These are phyloP conservation scores for Ecdyonurus torrentis DNA, from an alignment of 2,888 invertebrate species.

Conservation along the genomic window DNA sequence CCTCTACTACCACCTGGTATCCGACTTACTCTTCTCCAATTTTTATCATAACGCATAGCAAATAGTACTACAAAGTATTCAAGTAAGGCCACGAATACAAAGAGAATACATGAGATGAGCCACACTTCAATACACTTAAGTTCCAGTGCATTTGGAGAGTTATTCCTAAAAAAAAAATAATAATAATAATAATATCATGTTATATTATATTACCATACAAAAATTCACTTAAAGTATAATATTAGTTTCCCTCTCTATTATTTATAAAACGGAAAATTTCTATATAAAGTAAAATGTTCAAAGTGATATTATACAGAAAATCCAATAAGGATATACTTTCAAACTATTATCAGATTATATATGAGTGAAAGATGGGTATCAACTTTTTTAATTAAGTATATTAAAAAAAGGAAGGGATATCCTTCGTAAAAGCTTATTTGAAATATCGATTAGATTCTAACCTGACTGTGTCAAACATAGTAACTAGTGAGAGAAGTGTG, in stretches of 20 bases:
- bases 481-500: constrained; percentile 41
- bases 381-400: no score
- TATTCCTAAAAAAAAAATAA: constrained; percentile 41
- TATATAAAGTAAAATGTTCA: no score
- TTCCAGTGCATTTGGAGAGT: constrained; percentile 44
- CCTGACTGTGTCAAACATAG: constrained; percentile 50
- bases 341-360: no score
- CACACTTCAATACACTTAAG: constrained; percentile 47
- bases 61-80: constrained; percentile 47
- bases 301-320: no score
- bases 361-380: no score
- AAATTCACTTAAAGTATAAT: no score
- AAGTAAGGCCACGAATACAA: constrained; percentile 43
- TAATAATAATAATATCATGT: not conserved
- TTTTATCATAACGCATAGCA: constrained; percentile 46
- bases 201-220: constrained; percentile 2
- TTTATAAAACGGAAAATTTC: no score
- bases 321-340: no score
- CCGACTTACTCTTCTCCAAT: constrained; percentile 31
- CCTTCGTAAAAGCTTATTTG: no score
- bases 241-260: no score
- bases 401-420: no score
- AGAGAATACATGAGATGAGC: constrained; percentile 46
- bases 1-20: constrained; percentile 12
- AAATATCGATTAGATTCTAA: no score